A percentile compares a stretch with the other conserved stretches of the same genome.
Evolutionary conservation across 2,888 invertebrate species (phyloP).

Genomic region (Cactoblastis cactorum): DNA sequence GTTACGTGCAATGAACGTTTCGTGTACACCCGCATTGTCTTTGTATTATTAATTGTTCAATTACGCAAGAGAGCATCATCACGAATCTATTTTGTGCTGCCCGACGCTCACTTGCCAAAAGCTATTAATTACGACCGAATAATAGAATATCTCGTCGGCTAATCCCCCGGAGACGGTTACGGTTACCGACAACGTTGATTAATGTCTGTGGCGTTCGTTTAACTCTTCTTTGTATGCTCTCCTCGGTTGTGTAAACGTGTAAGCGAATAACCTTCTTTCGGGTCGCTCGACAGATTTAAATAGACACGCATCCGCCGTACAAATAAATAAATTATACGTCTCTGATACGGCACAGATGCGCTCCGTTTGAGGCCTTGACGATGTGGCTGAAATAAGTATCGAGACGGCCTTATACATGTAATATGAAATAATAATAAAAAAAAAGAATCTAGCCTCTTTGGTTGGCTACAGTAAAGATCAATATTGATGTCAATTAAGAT

Average conservation of each 20-base stretch:
- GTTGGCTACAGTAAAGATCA: conserved; percentile 34
- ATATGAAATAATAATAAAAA: conserved; percentile 46
- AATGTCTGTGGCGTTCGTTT: conserved; percentile 68
- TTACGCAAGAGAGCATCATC: conserved; percentile 61
- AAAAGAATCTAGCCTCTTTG: conserved; percentile 36
- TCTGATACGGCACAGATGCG: conserved; percentile 54
- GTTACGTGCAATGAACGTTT: conserved; percentile 51
- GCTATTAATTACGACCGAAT: conserved; percentile 74
- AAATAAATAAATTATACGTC: conserved; percentile 59
- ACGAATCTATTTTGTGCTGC: conserved; percentile 58
- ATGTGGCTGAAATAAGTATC: conserved; percentile 32
- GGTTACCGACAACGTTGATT: conserved; percentile 75
- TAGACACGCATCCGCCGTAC: conserved; percentile 55
- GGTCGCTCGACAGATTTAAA: conserved; percentile 54
- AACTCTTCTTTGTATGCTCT: conserved; percentile 64
- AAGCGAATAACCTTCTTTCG: conserved; percentile 65
- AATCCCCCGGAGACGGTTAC: conserved; percentile 73
- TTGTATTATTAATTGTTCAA: conserved; percentile 63
- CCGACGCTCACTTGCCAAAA: conserved; percentile 73
- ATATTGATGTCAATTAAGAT: conserved; percentile 40
- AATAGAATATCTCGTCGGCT: conserved; percentile 74
- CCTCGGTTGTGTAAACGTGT: conserved; percentile 55
- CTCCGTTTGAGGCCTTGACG: conserved; percentile 45
- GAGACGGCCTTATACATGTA: conserved; percentile 32
- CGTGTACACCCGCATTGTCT: conserved; percentile 56